Percentiles rank a stretch among this genome's conserved stretches.
Evolutionary conservation across 1,140 invertebrate genomes (phyloP).

Genomic region (Trichomalopsis sarcophagae): DNA sequence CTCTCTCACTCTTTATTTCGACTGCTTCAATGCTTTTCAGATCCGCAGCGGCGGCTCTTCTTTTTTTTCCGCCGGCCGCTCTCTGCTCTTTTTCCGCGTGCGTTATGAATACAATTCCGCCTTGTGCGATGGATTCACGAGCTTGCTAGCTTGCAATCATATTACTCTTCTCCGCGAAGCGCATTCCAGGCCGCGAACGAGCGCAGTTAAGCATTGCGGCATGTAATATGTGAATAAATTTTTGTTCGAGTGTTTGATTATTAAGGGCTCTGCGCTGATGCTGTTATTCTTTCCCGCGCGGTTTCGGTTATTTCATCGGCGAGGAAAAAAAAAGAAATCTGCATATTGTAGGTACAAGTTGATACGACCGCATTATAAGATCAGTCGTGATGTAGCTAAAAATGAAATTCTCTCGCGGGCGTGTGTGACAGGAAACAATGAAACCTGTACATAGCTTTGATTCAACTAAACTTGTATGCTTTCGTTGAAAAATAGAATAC

Average conservation of each 20-base stretch:
- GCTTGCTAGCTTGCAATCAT: conserved; percentile 26
- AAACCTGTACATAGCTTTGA: too few relatives aligned
- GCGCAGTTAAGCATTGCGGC: background rate
- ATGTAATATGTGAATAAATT: conserved; percentile 32
- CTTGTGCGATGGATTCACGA: conserved; percentile 15
- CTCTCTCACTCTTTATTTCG: conserved; percentile 49
- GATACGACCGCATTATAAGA: background rate
- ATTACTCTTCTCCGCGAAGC: conserved; percentile 8
- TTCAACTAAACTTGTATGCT: too few relatives aligned
- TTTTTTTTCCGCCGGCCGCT: background rate
- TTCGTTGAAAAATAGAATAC: too few relatives aligned
- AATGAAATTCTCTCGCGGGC: background rate
- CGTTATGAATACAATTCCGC: conserved; percentile 37
- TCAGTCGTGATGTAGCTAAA: background rate
- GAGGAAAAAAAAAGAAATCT: conserved; percentile 4
- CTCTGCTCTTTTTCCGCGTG: background rate
- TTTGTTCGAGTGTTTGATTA: conserved; percentile 37
- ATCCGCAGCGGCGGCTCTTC: background rate
- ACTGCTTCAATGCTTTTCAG: conserved; percentile 51
- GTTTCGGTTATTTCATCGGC: background rate
- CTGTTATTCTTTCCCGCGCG: background rate
- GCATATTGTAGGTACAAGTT: background rate
- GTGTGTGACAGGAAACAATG: too few relatives aligned
- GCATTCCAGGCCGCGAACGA: conserved; percentile 8
- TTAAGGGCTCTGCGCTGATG: background rate